Evolutionary conservation across 2,113 vertebrate species (phyloP).

Genomic region (Zeus faber): DNA sequence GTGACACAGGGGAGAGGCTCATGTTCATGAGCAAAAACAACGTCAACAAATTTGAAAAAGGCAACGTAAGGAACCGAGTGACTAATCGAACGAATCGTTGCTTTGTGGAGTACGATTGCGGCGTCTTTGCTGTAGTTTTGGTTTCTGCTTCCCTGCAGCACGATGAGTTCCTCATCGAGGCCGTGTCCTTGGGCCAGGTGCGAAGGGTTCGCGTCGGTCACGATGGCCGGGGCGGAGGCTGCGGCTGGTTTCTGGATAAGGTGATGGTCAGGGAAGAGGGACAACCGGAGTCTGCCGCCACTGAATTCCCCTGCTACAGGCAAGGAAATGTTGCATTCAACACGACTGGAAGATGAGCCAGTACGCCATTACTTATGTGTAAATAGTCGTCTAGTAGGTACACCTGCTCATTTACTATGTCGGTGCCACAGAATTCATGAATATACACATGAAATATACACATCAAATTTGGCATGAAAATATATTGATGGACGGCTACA

Average conservation of each 20-base stretch:
- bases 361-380: no score
- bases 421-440: not conserved
- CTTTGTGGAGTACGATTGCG: not conserved
- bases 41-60: constrained; percentile 92
- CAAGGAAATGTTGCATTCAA: constrained; percentile 45
- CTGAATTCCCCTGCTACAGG: constrained; percentile 94
- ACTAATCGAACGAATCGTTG: not conserved
- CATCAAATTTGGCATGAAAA: no score
- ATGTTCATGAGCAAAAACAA: constrained; percentile 92
- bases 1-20: constrained; percentile 89
- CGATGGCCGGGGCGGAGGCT: constrained; percentile 88
- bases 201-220: constrained; percentile 88
- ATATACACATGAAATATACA: not conserved
- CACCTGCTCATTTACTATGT: not conserved
- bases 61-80: constrained; percentile 81
- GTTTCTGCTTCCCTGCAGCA: constrained; percentile 66
- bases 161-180: constrained; percentile 93
- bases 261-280: constrained; percentile 94
- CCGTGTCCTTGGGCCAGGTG: constrained; percentile 84
- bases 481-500: no score
- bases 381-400: not conserved
- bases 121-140: not conserved
- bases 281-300: constrained; percentile 83
- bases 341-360: no score
- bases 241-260: constrained; percentile 94